A percentile compares a stretch with the other conserved stretches of the same genome.
These are phyloP conservation scores for Pseudotriccus pelzelni DNA, from an alignment of 2,797 vertebrate genomes.

Conservation along the genomic window DNA sequence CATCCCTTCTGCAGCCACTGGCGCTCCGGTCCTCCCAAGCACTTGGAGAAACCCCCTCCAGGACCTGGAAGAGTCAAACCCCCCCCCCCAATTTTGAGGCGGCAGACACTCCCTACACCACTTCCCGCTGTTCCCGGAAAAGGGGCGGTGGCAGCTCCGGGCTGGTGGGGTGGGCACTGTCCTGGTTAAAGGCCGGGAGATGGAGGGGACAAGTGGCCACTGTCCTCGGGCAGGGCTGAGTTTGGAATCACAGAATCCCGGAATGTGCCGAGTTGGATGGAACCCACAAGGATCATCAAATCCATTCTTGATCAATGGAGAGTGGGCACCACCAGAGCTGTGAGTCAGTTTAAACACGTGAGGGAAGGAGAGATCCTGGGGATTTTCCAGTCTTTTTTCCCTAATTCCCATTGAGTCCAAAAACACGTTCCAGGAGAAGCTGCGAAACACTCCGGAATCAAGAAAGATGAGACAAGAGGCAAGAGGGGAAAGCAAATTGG, in stretches of 20 bases:
- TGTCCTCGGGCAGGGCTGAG: neutral
- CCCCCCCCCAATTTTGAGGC: neutral
- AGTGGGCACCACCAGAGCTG: neutral
- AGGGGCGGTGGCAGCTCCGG: fast-evolving
- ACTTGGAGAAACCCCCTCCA: fast-evolving
- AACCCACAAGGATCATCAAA: neutral
- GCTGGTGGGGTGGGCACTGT: neutral
- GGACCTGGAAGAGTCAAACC: neutral
- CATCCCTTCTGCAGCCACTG: neutral
- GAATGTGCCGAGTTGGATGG: neutral
- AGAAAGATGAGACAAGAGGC: neutral
- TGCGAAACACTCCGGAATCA: neutral
- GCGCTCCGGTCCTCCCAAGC: neutral
- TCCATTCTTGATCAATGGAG: neutral
- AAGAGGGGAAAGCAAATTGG: neutral
- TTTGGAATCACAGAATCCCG: neutral
- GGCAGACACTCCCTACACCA: neutral
- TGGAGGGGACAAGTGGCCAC: fast-evolving
- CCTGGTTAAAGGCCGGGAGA: fast-evolving
- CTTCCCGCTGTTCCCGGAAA: fast-evolving
- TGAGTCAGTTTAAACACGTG: neutral
- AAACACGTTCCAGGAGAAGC: neutral
- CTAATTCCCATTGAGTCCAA: neutral
- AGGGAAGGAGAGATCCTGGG: neutral
- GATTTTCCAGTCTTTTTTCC: neutral